Evolutionary conservation across 2,113 vertebrate genomes (phyloP).

Genomic region (Daphoenositta chrysoptera): DNA sequence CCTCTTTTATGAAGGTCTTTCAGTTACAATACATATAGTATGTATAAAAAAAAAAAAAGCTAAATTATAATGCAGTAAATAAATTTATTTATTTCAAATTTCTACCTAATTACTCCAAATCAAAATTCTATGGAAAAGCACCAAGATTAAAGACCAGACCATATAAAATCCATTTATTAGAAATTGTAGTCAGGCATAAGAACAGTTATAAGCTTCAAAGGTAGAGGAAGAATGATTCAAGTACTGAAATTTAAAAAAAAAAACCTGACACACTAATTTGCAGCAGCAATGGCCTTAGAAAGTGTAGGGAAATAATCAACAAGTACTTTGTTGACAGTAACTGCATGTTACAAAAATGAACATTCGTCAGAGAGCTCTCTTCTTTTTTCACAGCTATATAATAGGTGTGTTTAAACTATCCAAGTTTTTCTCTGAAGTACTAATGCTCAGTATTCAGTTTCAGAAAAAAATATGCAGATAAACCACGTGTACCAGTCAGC

Average conservation of each 20-base stretch:
- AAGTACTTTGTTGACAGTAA: background rate
- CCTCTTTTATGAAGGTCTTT: background rate
- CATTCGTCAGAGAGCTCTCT: background rate
- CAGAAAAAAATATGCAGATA: background rate
- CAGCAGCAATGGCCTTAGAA: background rate
- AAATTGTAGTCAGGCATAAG: background rate
- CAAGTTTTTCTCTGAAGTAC: background rate
- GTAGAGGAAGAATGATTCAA: background rate
- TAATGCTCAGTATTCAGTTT: background rate
- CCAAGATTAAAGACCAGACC: background rate
- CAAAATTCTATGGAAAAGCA: background rate
- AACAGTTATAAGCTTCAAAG: background rate
- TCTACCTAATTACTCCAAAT: background rate
- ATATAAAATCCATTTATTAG: background rate
- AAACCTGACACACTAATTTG: background rate
- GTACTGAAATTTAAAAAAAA: background rate
- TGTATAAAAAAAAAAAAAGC: accelerated
- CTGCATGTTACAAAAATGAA: background rate
- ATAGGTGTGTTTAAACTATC: background rate
- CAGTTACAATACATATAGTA: background rate
- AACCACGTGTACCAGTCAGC: accelerated
- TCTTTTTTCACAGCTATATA: background rate
- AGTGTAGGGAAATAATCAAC: background rate
- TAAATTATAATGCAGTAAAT: background rate
- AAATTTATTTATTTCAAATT: background rate